Percentiles rank a stretch among this genome's conserved stretches.
Conservation (phyloP, 1,140 invertebrate genomes). For the Saxidomus purpurata region DNA sequence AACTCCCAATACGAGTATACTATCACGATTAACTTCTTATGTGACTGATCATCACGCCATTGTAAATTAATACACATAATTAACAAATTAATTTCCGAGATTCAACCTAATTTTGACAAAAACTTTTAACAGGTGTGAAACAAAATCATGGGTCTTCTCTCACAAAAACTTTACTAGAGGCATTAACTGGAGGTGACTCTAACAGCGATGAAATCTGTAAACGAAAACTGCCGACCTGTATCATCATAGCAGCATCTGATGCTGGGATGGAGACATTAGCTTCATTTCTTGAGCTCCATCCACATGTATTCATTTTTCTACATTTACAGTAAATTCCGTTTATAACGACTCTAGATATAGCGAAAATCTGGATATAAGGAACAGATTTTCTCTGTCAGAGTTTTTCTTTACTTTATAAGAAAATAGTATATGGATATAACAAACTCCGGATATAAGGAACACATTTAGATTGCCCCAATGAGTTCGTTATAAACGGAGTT, state of each 20-base stretch:
- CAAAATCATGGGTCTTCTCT: neutral
- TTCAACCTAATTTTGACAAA: neutral
- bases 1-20: no score
- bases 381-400: no score
- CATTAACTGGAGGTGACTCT: neutral
- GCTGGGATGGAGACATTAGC: neutral
- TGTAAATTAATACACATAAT: neutral
- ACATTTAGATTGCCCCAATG: no score
- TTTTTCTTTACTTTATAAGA: no score
- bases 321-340: no score
- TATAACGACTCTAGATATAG: no score
- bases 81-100: neutral
- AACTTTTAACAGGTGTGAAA: neutral
- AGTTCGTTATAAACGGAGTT: no score
- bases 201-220: neutral
- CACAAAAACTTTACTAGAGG: neutral
- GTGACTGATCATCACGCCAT: no score
- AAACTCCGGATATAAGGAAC: no score
- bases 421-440: no score
- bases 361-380: no score
- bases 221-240: neutral
- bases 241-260: neutral
- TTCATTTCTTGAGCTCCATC: neutral
- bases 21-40: no score
- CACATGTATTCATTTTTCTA: neutral